Percentiles rank a stretch among this genome's conserved stretches.
Conservation (phyloP, 2,888 invertebrate genomes). For the Ligdia adustata region DNA sequence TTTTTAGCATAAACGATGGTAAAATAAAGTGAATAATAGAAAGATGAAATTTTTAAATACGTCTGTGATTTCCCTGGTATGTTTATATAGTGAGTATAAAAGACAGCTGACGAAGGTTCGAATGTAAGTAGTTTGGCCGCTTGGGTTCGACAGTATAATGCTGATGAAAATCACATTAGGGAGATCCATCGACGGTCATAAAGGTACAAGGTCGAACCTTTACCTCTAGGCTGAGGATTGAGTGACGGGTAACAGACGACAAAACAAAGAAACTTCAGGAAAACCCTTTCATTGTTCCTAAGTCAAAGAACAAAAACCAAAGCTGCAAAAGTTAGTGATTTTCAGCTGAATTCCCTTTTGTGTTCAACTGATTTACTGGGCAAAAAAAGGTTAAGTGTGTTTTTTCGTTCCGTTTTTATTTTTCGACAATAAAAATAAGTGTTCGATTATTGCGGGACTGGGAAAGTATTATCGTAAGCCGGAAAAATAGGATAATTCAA, state of each 20-base stretch:
- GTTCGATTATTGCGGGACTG: neutral
- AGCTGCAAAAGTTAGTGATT: constrained; percentile 1
- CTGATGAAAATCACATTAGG: constrained; percentile 25
- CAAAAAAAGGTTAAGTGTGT: neutral
- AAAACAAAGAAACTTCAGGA: constrained; percentile 29
- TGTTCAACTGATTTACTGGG: constrained; percentile 1
- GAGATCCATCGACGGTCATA: constrained; percentile 13
- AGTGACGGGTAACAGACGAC: constrained; percentile 28
- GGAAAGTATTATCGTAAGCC: constrained; percentile 3
- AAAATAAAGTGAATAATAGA: constrained; percentile 7
- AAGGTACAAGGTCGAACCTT: constrained; percentile 25
- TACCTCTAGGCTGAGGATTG: constrained; percentile 25
- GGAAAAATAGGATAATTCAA: constrained; percentile 9
- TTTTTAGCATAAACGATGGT: neutral
- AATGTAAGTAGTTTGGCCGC: constrained; percentile 2
- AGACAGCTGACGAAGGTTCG: constrained; percentile 25
- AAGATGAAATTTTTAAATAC: constrained; percentile 4
- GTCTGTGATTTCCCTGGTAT: neutral
- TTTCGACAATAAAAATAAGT: neutral
- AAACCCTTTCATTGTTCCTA: constrained; percentile 21
- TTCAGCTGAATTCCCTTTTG: constrained; percentile 8
- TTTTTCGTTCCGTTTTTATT: neutral
- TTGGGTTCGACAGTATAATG: constrained; percentile 16
- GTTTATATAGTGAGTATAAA: constrained; percentile 4
- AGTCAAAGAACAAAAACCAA: constrained; percentile 2